A percentile compares a stretch with the other conserved stretches of the same genome.
These are phyloP conservation scores for Platycercus adscitus DNA, from an alignment of 2,113 vertebrate genomes.

Conservation along the genomic window DNA sequence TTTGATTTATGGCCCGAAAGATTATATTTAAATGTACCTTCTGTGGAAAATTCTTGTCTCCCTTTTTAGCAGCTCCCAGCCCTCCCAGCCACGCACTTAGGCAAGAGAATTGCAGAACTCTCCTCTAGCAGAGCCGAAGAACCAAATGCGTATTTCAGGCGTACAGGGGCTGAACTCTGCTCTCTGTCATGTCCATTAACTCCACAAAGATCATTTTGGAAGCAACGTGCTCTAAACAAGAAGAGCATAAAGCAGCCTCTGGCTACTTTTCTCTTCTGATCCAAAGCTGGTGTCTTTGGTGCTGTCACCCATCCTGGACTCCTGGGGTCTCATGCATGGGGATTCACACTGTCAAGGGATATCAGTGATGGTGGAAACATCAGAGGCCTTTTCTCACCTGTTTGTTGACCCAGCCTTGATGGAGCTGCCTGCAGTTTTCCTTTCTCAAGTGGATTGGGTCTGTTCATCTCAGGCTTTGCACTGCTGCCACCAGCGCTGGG, in stretches of 20 bases:
- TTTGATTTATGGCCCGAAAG: slow-evolving; percentile 35
- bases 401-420: not conserved
- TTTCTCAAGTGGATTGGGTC: not conserved
- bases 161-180: fast-evolving
- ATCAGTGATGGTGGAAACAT: fast-evolving
- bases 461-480: not conserved
- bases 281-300: not conserved
- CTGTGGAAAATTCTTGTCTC: not conserved
- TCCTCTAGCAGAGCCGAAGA: not conserved
- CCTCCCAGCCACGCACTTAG: not conserved
- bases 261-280: not conserved
- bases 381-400: not conserved
- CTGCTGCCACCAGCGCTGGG: not conserved
- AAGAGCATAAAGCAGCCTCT: not conserved
- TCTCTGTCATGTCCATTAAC: fast-evolving
- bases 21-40: not conserved
- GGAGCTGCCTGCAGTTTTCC: not conserved
- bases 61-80: not conserved
- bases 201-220: not conserved
- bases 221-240: not conserved
- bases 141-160: not conserved
- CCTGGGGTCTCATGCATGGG: not conserved
- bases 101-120: not conserved
- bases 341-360: fast-evolving
- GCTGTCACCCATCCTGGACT: not conserved